These are phyloP conservation scores for Venusia cambrica DNA, from an alignment of 2,888 invertebrate species.

Conservation along the genomic window DNA sequence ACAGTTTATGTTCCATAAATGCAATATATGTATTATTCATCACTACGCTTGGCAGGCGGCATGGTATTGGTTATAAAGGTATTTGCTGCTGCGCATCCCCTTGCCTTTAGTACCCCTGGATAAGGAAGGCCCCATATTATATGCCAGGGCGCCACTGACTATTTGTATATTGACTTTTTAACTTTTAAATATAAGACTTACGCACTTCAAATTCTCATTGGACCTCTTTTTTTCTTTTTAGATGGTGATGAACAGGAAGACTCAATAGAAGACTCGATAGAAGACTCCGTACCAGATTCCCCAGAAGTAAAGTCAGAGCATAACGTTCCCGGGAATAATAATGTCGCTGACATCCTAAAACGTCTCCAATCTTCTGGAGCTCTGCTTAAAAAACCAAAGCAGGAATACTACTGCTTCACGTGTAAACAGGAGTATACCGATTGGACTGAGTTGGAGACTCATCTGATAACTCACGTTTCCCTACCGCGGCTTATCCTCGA, in stretches of 20 bases:
- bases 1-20: too few relatives aligned
- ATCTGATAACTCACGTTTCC: conserved; percentile 79
- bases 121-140: too few relatives aligned
- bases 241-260: conserved; percentile 51
- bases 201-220: too few relatives aligned
- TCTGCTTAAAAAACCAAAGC: conserved; percentile 59
- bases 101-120: too few relatives aligned
- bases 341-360: conserved; percentile 59
- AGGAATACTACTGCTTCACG: conserved; percentile 70
- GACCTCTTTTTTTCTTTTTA: too few relatives aligned
- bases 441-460: conserved; percentile 70
- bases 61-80: too few relatives aligned
- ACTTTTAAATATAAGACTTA: too few relatives aligned
- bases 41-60: too few relatives aligned
- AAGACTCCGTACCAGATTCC: conserved; percentile 10
- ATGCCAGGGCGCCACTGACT: too few relatives aligned
- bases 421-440: conserved; percentile 73
- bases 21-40: too few relatives aligned
- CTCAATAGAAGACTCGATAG: conserved; percentile 34
- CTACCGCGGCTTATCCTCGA: conserved; percentile 74
- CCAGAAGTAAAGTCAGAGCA: conserved; percentile 5
- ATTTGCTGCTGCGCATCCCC: too few relatives aligned
- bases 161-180: too few relatives aligned
- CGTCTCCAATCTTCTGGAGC: conserved; percentile 63
- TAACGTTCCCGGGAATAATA: conserved; percentile 32